Conservation (phyloP, 2,888 invertebrate genomes). For the Hipparchia semele region DNA sequence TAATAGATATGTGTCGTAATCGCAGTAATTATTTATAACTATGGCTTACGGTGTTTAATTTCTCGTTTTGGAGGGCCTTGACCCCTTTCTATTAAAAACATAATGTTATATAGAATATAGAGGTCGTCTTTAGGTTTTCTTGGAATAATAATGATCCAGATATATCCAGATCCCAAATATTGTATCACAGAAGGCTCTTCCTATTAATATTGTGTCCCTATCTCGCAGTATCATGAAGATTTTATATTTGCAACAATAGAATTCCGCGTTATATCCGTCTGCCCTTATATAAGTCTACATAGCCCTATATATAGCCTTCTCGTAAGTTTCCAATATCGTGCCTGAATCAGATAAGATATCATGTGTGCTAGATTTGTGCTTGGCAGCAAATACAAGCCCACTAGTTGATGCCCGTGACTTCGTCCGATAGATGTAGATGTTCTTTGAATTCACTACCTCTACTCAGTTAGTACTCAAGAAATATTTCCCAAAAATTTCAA, state of each 20-base stretch:
- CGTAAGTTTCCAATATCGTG: background rate
- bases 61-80: too few relatives aligned
- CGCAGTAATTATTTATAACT: constrained; percentile 3
- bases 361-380: constrained; percentile 4
- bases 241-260: background rate
- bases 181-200: background rate
- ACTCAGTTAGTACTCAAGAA: too few relatives aligned
- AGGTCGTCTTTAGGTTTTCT: too few relatives aligned
- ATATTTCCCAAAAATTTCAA: too few relatives aligned
- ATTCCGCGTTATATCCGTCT: background rate
- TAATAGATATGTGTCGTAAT: constrained; percentile 45
- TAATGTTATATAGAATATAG: too few relatives aligned
- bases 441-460: too few relatives aligned
- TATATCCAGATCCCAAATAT: background rate
- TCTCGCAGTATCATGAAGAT: background rate
- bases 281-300: background rate
- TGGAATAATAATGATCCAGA: too few relatives aligned
- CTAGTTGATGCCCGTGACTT: background rate
- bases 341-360: background rate
- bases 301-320: background rate
- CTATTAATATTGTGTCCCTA: background rate
- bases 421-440: too few relatives aligned
- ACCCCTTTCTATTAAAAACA: too few relatives aligned
- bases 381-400: background rate
- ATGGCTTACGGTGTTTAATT: background rate